phyloP scores from a whole-genome alignment of 2,113 vertebrate species.

The Rhinichthys klamathensis region DNA sequence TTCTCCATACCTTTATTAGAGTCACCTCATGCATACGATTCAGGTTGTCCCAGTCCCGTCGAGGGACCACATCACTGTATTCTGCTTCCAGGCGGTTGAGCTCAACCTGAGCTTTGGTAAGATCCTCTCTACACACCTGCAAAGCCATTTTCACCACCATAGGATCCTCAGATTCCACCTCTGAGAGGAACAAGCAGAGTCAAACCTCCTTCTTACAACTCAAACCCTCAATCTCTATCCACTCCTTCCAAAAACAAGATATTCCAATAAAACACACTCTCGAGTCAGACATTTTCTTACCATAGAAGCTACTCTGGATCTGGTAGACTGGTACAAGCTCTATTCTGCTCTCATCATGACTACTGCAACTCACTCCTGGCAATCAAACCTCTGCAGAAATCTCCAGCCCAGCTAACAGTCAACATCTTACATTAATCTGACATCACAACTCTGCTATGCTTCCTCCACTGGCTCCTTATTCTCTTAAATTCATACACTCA shows the following conservation, averaged over 20 bases:
- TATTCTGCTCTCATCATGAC: background rate
- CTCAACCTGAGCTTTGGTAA: conserved; percentile 78
- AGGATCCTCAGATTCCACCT: conserved; percentile 68
- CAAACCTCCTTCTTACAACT: background rate
- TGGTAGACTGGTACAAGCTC: background rate
- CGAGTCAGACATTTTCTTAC: background rate
- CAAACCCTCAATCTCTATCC: background rate
- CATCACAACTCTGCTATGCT: background rate
- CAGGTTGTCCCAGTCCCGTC: conserved; percentile 79
- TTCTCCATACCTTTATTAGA: conserved; percentile 73
- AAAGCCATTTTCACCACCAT: conserved; percentile 79
- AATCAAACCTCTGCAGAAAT: background rate
- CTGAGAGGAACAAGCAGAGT: conserved; percentile 18
- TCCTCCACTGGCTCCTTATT: background rate
- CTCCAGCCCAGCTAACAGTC: background rate
- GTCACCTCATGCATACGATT: conserved; percentile 73
- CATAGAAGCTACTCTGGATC: background rate
- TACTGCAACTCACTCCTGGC: background rate
- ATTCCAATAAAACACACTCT: background rate
- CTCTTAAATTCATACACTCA: background rate
- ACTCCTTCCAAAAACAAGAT: background rate
- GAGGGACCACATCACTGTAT: conserved; percentile 82
- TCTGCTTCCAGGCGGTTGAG: conserved; percentile 78
- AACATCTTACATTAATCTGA: background rate
- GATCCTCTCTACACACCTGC: conserved; percentile 77